These are phyloP conservation scores for Caenorhabditis briggsae DNA, from an alignment of 1,140 invertebrate species.

Conservation along the genomic window DNA sequence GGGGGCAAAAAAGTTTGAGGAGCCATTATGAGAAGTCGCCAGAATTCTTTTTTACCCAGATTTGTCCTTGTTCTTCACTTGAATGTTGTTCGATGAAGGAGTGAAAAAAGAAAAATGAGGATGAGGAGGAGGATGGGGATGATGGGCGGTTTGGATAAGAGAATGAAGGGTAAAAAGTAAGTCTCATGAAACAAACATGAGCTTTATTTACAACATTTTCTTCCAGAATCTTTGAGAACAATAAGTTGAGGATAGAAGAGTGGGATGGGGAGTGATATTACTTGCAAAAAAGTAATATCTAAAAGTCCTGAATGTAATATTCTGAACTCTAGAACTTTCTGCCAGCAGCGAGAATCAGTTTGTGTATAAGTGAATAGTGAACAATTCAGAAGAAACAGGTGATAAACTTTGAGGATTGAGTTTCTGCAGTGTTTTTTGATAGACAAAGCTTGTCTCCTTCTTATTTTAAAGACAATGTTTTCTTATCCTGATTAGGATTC, in stretches of 20 bases:
- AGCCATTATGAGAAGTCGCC: constrained; percentile 41
- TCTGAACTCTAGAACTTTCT: too few species aligned
- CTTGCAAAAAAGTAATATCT: not conserved
- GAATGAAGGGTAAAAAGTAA: constrained; percentile 5
- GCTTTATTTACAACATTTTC: constrained; percentile 48
- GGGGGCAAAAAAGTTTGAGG: constrained; percentile 6
- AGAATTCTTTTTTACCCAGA: constrained; percentile 4
- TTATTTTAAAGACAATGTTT: too few species aligned
- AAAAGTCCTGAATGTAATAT: too few species aligned
- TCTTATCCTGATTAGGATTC: not conserved
- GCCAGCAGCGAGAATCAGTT: too few species aligned
- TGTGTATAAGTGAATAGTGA: too few species aligned
- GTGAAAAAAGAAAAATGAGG: not conserved
- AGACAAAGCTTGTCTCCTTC: too few species aligned
- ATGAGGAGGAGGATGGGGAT: not conserved
- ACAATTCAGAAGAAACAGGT: too few species aligned
- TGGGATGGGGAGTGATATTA: not conserved
- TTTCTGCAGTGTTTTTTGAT: too few species aligned
- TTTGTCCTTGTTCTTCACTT: not conserved
- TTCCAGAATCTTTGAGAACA: not conserved
- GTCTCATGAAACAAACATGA: constrained; percentile 43
- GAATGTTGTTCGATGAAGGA: not conserved
- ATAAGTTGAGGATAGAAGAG: not conserved
- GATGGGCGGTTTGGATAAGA: not conserved
- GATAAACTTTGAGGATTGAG: too few species aligned